Conservation (phyloP, 1,140 invertebrate genomes). For the Drosophila repletoides region DNA sequence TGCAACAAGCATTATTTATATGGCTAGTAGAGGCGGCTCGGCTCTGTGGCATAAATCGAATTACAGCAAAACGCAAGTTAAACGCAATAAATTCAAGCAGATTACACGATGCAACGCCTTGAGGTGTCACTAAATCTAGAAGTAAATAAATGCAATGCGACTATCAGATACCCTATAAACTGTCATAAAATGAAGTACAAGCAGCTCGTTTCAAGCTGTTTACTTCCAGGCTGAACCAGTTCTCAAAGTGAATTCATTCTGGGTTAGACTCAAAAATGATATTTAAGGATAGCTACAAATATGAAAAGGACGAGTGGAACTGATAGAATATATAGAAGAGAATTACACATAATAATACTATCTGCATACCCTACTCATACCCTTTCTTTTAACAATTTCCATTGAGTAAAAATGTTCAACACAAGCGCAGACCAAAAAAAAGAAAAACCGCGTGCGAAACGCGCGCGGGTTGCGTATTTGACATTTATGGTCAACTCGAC, state of each 20-base stretch:
- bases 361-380: no score
- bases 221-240: no score
- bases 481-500: slow-evolving; percentile 51
- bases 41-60: slow-evolving; percentile 54
- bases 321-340: no score
- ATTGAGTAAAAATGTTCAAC: not conserved
- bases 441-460: slow-evolving; percentile 45
- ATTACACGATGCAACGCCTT: slow-evolving; percentile 66
- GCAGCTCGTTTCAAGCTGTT: no score
- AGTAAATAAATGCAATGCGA: not conserved
- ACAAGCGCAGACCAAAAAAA: slow-evolving; percentile 48
- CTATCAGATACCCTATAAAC: no score
- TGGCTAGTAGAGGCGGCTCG: slow-evolving; percentile 19
- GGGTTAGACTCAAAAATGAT: no score
- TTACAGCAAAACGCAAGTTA: slow-evolving; percentile 53
- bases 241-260: no score
- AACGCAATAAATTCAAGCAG: slow-evolving; percentile 71
- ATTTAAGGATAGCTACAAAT: no score
- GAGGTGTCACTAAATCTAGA: slow-evolving; percentile 52
- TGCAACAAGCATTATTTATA: slow-evolving; percentile 56
- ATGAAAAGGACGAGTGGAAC: no score
- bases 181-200: no score
- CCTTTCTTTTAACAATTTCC: no score
- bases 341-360: no score
- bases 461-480: slow-evolving; percentile 40